Percentiles rank a stretch among this genome's conserved stretches.
These are phyloP conservation scores for Nasonia oneida DNA, from an alignment of 2,888 invertebrate species.

Conservation along the genomic window DNA sequence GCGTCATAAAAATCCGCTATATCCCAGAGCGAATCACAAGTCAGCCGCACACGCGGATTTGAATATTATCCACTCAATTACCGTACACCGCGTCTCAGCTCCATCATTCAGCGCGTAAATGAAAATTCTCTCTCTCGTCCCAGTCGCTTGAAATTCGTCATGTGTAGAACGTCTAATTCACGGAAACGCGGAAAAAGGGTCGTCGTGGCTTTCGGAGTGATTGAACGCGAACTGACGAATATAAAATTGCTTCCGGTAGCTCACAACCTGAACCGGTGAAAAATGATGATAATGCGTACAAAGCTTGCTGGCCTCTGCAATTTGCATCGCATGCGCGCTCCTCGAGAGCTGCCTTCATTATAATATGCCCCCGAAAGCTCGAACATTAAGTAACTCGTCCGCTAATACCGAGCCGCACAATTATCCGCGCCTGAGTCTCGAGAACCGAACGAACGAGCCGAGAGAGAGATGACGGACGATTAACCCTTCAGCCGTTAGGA, in stretches of 20 bases:
- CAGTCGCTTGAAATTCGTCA: neutral
- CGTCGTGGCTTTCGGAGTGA: neutral
- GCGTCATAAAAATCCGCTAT: neutral
- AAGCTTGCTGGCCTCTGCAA: neutral
- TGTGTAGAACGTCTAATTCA: neutral
- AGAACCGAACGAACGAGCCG: neutral
- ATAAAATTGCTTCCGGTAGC: too few species aligned
- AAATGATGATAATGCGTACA: too few species aligned
- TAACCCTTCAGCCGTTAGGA: conserved; percentile 6
- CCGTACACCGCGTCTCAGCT: neutral
- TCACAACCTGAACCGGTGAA: too few species aligned
- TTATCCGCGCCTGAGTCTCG: neutral
- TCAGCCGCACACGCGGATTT: neutral
- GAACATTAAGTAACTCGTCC: conserved; percentile 34
- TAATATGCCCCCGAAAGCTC: neutral
- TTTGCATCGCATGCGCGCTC: conserved; percentile 21
- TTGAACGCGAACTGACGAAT: too few species aligned
- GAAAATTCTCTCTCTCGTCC: neutral
- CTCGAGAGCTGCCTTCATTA: conserved; percentile 16
- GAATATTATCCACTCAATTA: conserved; percentile 23
- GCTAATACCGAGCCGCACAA: conserved; percentile 7
- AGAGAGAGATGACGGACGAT: neutral
- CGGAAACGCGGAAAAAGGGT: neutral
- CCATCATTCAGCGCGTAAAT: neutral
- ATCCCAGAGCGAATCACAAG: neutral